These are phyloP conservation scores for Drosophila simulans DNA, from an alignment of 1,140 invertebrate species.

Conservation along the genomic window DNA sequence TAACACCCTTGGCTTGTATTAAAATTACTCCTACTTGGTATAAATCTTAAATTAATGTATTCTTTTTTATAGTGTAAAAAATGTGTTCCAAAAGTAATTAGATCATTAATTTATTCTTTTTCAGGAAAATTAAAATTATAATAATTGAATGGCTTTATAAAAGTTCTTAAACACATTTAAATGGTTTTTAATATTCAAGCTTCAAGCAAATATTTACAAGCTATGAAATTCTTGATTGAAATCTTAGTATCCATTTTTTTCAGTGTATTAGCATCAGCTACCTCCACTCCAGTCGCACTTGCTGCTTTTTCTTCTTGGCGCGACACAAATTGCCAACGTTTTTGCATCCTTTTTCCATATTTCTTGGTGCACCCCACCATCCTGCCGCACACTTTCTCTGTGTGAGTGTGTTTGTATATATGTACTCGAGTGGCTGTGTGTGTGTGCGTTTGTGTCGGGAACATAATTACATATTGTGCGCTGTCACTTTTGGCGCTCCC, in stretches of 20 bases:
- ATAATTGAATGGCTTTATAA: no score
- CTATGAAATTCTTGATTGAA: no score
- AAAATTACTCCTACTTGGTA: not conserved
- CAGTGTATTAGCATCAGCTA: slow-evolving; percentile 3
- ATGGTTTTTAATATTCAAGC: no score
- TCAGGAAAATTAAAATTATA: no score
- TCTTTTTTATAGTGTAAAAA: not conserved
- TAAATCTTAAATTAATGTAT: not conserved
- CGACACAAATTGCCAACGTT: slow-evolving; percentile 82
- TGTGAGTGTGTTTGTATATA: not conserved
- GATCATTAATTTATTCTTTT: no score
- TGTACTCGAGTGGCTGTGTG: not conserved
- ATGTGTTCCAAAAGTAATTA: no score
- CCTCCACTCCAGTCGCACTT: slow-evolving; percentile 3
- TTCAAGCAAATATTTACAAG: no score
- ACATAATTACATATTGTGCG: slow-evolving; percentile 82
- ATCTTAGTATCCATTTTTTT: not conserved
- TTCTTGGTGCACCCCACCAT: slow-evolving; percentile 47
- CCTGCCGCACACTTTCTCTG: not conserved
- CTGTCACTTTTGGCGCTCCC: slow-evolving; percentile 77
- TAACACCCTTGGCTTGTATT: no score
- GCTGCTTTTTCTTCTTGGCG: slow-evolving; percentile 56
- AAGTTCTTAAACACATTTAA: not conserved
- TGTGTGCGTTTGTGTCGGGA: slow-evolving; percentile 50
- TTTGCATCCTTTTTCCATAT: slow-evolving; percentile 81